These are phyloP conservation scores for Ivindomyrus marchei DNA, from an alignment of 2,113 vertebrate species.

Conservation along the genomic window DNA sequence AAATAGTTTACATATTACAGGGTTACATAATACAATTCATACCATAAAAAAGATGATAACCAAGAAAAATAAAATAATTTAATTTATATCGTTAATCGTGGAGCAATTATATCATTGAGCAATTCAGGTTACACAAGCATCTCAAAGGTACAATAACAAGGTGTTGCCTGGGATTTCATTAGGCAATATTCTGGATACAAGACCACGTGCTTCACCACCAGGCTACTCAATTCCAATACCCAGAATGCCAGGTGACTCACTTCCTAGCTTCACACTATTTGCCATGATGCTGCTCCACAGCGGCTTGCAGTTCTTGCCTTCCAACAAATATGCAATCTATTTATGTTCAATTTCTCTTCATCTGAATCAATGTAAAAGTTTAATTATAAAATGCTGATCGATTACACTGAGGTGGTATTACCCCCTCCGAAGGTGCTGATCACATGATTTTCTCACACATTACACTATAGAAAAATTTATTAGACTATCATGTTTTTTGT, in stretches of 20 bases:
- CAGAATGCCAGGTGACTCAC: neutral
- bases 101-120: neutral
- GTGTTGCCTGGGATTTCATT: neutral
- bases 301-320: neutral
- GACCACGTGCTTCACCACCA: neutral
- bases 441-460: neutral
- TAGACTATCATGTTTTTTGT: neutral
- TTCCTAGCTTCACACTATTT: neutral
- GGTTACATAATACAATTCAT: neutral
- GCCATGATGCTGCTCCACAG: neutral
- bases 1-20: neutral
- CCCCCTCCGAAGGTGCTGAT: neutral
- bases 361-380: conserved; percentile 19
- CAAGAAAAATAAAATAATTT: neutral
- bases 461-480: neutral
- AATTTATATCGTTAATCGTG: neutral
- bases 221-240: neutral
- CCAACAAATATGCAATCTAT: neutral
- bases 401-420: neutral
- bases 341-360: neutral
- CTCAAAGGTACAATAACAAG: neutral
- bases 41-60: neutral
- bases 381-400: conserved; percentile 21
- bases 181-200: neutral
- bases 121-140: neutral